Conservation (phyloP, 2,113 vertebrate genomes). For the Pycnonotus jocosus region DNA sequence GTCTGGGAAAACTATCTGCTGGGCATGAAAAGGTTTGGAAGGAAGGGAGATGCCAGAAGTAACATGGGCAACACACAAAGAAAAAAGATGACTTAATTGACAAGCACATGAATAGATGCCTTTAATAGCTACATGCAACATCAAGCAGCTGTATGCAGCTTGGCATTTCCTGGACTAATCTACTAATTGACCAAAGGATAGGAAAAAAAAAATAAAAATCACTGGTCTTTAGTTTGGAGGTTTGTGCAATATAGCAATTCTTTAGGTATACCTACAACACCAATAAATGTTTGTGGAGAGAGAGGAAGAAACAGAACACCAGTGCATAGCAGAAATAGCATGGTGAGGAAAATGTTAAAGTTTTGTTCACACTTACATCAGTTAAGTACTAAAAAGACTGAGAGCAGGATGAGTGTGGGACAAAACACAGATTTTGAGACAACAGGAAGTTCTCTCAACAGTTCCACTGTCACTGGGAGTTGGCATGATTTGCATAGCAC, state of each 20-base stretch:
- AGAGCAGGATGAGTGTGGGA: background rate
- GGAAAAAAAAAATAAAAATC: accelerated
- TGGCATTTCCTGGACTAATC: background rate
- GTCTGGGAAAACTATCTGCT: background rate
- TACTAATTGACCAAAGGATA: background rate
- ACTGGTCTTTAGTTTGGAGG: background rate
- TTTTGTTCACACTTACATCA: accelerated
- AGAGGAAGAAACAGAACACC: background rate
- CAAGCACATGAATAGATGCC: background rate
- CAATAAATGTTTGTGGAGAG: background rate
- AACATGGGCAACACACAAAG: background rate
- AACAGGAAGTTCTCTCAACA: background rate
- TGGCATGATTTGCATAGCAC: accelerated
- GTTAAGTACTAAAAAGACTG: background rate
- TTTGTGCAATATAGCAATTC: background rate
- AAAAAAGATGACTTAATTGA: background rate
- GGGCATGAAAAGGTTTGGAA: background rate
- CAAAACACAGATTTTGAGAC: background rate
- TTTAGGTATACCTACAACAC: background rate
- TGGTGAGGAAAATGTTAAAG: accelerated
- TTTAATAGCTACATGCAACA: background rate
- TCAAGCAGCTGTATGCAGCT: background rate
- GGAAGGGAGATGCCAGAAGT: background rate
- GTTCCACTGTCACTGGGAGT: background rate
- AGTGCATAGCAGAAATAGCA: accelerated